Base-by-base conservation (phyloP, 2,888 invertebrate genomes). In the Norana najaformis region DNA sequence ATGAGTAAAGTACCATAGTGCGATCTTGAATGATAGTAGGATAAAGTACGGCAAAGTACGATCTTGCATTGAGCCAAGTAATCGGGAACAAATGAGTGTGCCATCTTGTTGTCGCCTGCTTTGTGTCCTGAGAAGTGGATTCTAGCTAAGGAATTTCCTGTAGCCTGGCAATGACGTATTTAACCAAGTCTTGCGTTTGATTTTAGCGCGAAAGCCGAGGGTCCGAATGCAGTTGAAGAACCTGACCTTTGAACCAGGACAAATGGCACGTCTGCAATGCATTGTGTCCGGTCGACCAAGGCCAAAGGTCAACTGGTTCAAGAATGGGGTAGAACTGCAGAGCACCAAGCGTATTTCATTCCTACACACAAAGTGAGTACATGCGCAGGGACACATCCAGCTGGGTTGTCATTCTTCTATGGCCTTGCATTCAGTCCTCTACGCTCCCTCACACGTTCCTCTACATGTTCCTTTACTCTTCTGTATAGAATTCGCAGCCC, bases 271-370 rank as follows among this genome's bases (percentile, higher is more conserved):
- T 5, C n/a, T 85, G 35, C 85, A 85, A 35, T 85, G 85, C 85
- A 23, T 36, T 36, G 85, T 37, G 20, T 13, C 16, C 36, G 85
- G 85, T 37, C 1, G 30, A 85, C 85, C 85, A 85, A 36, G 8
- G 85, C 85, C 85, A 6, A 85, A 36, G 37, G 85, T 85, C 85
- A 35, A 23, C 37, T 85, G 85, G 85, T 85, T 36, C 85, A 85
- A 85, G 36, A n/a, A 85, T 35, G 16, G 11, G 5, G 37, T 23
- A 30, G 35, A 36, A 36, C 35, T 85, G 18, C 85, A 85, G 36
- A 85, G 85, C 36, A 85, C 0, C 35, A 85, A 85, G 11, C 36
- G 23, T 37, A 8, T 85, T 37, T 20, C 85, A 85, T 85, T 85
- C 85, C 37, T 0, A 23, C 35, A 85, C 85, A 36, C 85, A 85